Percentiles rank a stretch among this genome's conserved stretches.
Evolutionary conservation across 2,797 vertebrate species (phyloP).

Genomic region (Lagocephalus sceleratus): DNA sequence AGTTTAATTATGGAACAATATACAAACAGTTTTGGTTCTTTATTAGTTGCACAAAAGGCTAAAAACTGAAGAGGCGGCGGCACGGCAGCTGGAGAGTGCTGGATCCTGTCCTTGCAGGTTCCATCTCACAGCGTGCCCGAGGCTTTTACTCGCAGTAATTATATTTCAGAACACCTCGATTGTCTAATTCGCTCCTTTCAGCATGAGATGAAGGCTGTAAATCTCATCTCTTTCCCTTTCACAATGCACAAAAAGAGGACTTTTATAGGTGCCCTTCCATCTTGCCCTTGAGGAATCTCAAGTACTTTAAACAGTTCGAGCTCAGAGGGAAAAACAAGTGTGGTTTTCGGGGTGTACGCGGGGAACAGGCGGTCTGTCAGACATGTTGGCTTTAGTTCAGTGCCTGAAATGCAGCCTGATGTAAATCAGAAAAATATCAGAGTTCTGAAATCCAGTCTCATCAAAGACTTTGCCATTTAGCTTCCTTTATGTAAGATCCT

Average conservation of each 20-base stretch:
- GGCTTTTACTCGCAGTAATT: constrained; percentile 65
- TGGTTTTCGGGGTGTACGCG: constrained; percentile 41
- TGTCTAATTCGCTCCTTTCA: constrained; percentile 67
- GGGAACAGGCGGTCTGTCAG: constrained; percentile 38
- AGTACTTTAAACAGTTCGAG: constrained; percentile 62
- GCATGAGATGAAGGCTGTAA: constrained; percentile 58
- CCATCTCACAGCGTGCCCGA: constrained; percentile 47
- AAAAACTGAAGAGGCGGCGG: constrained; percentile 26
- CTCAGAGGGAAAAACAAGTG: constrained; percentile 56
- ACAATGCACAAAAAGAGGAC: constrained; percentile 50
- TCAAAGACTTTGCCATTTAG: constrained; percentile 12
- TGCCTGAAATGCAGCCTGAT: constrained; percentile 38
- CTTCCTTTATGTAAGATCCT: constrained; percentile 9
- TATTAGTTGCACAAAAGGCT: constrained; percentile 5
- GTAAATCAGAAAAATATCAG: constrained; percentile 25
- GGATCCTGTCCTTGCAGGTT: constrained; percentile 47
- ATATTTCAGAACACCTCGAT: constrained; percentile 67
- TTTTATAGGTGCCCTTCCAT: constrained; percentile 63
- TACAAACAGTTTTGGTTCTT: neutral
- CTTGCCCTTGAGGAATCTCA: constrained; percentile 66
- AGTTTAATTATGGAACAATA: too few species aligned
- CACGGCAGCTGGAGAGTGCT: constrained; percentile 15
- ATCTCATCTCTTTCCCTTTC: constrained; percentile 45
- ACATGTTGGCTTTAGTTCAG: constrained; percentile 50
- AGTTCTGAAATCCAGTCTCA: neutral